Base-by-base conservation (phyloP, 2,113 vertebrate species). In the Nyctereutes procyonoides region DNA sequence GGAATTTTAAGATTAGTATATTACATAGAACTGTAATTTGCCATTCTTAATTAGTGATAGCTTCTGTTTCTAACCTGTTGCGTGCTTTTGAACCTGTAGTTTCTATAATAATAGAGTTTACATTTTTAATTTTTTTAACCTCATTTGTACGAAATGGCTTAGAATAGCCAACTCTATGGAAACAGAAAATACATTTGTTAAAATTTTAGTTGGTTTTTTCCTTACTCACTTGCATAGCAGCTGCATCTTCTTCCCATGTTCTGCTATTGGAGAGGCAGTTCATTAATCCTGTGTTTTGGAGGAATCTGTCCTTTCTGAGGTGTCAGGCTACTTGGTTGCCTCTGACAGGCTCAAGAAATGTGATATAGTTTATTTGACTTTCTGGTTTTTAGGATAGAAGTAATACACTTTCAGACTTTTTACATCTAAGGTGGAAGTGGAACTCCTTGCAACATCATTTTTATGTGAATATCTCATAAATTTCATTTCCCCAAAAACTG, bases 391-490 rank as follows among this genome's bases (percentile, higher is more conserved):
- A 53, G 28, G 4, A 86, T 79, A 86, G 32, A n/a, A 63, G 9
- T 81, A 35, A 28, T n/a, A 60, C 32, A 53, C 16, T 92, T 87
- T 43, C 6, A 51, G 58, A 19, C 63, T 63, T 80, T 85, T 22
- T 81, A 14, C 3, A 32, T 84, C 20, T 28, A 69, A n/a, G 16
- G 43, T 96, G 28, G 60, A 96, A 86, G 35, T 93, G 24, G 10
- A 90, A 90, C 32, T 93, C 79, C 5, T 5, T 91, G 62, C 16
- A 95, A 19, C 19, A 5, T 95, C 20, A 84, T 56, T 65, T 90
- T 84, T 76, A 90, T 90, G 67, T 83, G 43, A 90, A 38, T 95
- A 56, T 95, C 83, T 67, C 53, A 48, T 90, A 58, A 43, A 92
- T 73, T 86, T 94, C 35, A 65, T 90, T 92, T 67, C 7, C 81